Base-by-base conservation (phyloP, 2,888 invertebrate genomes). In the Drosophila lacicola region DNA sequence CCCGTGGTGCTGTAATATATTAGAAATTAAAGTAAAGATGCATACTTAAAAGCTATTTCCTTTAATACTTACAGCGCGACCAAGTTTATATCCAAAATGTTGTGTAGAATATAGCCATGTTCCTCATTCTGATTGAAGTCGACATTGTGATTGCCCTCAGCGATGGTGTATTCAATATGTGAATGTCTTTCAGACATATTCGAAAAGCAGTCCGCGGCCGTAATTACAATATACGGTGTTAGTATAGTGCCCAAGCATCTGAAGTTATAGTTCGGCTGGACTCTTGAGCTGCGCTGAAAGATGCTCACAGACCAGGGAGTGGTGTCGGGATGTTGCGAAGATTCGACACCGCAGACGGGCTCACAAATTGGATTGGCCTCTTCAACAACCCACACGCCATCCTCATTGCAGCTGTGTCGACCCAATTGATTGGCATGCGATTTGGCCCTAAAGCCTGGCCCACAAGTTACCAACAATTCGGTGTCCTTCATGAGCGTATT, bases 231-330 rank as follows among this genome's bases (percentile, higher is more conserved):
- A 25, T 63, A 58, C 0, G 71, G 47, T 1, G 68, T 68, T 1
- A 81, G 2, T 10, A 78, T 66, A 8, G 62, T 64, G n/a, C 70
- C 71, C 0, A 3, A 4, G 34, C 72, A 73, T 2, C 6, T 45
- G 2, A 54, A 68, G 1, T 8, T 19, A 29, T 50, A 77, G 11
- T 4, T 5, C 3, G 19, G 17, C 1, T 47, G 1, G 4, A 0
- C 1, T 9, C 8, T 10, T 1, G 33, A n/a, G 3, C 0, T 9
- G 2, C 47, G 46, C 21, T 17, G 13, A 11, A 75, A 79, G 3
- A 79, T 42, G 47, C 68, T 84, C 2, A 70, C 66, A 19, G 47
- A 5, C 91, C 91, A 91, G 6, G 91, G 91, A 5, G 80, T 82
- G 29, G 65, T 34, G 1, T 77, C 68, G 4, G 64, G 55, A 80